Base-by-base conservation (phyloP, 2,888 invertebrate genomes). In the Phortica okadai region DNA sequence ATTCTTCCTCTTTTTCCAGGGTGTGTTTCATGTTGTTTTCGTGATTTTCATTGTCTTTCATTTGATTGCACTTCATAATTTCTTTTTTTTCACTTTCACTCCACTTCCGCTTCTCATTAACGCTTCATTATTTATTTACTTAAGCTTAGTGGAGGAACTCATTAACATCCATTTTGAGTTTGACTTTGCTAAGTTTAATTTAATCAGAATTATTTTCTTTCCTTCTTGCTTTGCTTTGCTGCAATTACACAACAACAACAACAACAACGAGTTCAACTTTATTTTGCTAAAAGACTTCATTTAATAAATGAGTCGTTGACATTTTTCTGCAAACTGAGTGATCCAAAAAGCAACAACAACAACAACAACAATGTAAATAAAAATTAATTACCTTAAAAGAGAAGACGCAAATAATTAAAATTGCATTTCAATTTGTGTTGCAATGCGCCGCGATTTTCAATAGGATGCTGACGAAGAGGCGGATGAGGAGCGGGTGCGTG, bases 381-480 rank as follows among this genome's bases (percentile, higher is more conserved):
- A 72, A 72, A 56, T 56, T 8, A 72, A 72, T 72, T 72, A 56
- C 56, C 14, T 11, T 56, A 25, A 62, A 72, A 72, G 56, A n/a
- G 21, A 6, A 62, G 56, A 33, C 14, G 70, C 44, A 72, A 56
- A 56, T 72, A 72, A 72, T 72, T 72, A 72, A 56, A 72, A 72
- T 56, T 72, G 56, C 70, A 72, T 72, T 56, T 72, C 11, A 72
- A 56, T 72, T 54, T n/a, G 25, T 21, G 56, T 21, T 56, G 54
- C 14, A 50, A 14, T 6, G 50, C 50, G 10, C 2, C 8, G 50
- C 50, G 50, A 50, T 72, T 72, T 54, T 56, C 56, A 44, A 21
- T 41, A 11, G 44, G 45, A 54, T 25, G 11, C 7, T 21, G 74
- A 59, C 75, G 70, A 75, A 74, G 77, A 54, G 33, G 56, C 45